phyloP scores from a whole-genome alignment of 2,888 invertebrate species.

The Lasioglossum calceatum region DNA sequence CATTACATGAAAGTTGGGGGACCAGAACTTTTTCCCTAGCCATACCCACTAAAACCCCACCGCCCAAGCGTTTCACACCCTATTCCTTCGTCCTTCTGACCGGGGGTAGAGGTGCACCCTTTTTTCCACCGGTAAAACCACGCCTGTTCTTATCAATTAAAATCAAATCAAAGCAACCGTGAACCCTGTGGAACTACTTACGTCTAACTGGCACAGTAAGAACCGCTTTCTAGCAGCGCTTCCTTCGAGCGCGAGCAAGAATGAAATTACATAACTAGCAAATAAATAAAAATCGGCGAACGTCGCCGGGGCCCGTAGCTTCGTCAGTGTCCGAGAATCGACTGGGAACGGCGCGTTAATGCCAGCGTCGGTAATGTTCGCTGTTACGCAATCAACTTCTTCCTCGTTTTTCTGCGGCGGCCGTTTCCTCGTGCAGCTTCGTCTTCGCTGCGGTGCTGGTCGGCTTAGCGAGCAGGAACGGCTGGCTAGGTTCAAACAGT shows the following conservation, averaged over 20 bases:
- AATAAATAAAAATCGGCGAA: not conserved
- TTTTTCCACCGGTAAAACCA: too few species aligned
- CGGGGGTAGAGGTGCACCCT: too few species aligned
- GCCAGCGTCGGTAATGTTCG: not conserved
- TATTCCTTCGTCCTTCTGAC: too few species aligned
- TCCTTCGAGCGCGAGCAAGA: not conserved
- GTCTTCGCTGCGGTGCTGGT: constrained; percentile 16
- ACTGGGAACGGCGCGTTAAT: not conserved
- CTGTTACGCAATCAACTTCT: constrained; percentile 42
- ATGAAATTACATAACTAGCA: not conserved
- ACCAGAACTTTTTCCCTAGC: too few species aligned
- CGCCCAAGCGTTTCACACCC: too few species aligned
- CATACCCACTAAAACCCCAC: too few species aligned
- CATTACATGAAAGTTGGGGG: too few species aligned
- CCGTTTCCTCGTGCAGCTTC: constrained; percentile 34
- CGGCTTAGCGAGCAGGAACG: constrained; percentile 30
- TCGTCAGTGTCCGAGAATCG: not conserved
- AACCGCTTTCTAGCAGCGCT: not conserved
- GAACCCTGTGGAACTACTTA: too few species aligned
- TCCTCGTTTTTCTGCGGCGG: constrained; percentile 32
- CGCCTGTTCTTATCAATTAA: too few species aligned
- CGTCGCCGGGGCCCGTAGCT: not conserved
- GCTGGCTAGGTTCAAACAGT: constrained; percentile 59
- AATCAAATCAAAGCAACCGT: not conserved
- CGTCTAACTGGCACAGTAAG: too few species aligned